These are phyloP conservation scores for Acronicta alni DNA, from an alignment of 2,888 invertebrate species.

Conservation along the genomic window DNA sequence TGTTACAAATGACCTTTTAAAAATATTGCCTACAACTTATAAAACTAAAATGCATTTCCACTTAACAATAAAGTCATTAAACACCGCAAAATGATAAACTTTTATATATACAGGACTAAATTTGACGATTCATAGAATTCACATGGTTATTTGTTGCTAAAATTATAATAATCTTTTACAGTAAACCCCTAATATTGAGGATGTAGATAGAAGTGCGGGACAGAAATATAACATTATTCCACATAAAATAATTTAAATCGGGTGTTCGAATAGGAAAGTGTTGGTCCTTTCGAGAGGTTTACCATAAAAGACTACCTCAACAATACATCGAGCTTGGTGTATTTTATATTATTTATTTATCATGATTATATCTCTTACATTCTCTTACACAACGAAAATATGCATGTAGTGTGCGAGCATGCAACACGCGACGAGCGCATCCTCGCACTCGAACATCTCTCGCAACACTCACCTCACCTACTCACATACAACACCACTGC, in stretches of 20 bases:
- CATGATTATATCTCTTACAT: slow-evolving; percentile 84
- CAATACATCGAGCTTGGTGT: slow-evolving; percentile 84
- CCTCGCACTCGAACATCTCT: slow-evolving; percentile 20
- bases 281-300: slow-evolving; percentile 78
- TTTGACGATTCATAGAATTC: slow-evolving; percentile 82
- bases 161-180: slow-evolving; percentile 73
- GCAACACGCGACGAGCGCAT: slow-evolving; percentile 53
- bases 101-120: slow-evolving; percentile 87
- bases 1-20: slow-evolving; percentile 86
- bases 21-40: slow-evolving; percentile 89
- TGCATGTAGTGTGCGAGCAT: slow-evolving; percentile 64
- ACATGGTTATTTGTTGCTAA: slow-evolving; percentile 80
- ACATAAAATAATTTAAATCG: slow-evolving; percentile 63
- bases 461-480: slow-evolving; percentile 39
- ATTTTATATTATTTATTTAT: slow-evolving; percentile 82
- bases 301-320: slow-evolving; percentile 74
- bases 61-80: slow-evolving; percentile 84
- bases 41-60: slow-evolving; percentile 88
- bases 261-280: slow-evolving; percentile 69
- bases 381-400: slow-evolving; percentile 81
- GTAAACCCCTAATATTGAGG: slow-evolving; percentile 74
- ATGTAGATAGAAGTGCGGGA: slow-evolving; percentile 71
- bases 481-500: slow-evolving; percentile 48
- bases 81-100: slow-evolving; percentile 86
- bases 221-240: slow-evolving; percentile 61